phyloP scores from a whole-genome alignment of 2,888 invertebrate species.

The Sinotaia quadrata region DNA sequence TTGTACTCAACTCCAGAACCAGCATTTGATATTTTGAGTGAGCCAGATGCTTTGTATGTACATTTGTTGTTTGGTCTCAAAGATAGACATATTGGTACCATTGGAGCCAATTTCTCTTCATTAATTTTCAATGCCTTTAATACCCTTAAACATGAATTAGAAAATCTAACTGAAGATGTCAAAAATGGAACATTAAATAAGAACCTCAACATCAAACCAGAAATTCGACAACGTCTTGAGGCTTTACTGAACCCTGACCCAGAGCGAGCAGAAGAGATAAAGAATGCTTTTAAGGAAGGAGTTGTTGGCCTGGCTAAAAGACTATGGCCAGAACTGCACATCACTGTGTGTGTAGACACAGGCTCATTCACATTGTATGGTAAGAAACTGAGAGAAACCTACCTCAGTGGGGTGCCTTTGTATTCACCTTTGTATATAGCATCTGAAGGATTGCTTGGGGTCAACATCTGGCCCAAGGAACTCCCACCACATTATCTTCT shows the following conservation, averaged over 20 bases:
- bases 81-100: conserved; percentile 63
- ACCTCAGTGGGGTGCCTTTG: conserved; percentile 50
- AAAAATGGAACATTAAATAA: conserved; percentile 55
- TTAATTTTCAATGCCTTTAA: conserved; percentile 60
- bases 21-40: conserved; percentile 60
- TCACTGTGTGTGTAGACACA: conserved; percentile 58
- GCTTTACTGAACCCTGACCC: conserved; percentile 55
- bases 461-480: conserved; percentile 54
- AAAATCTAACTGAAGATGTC: conserved; percentile 59
- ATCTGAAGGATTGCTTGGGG: conserved; percentile 66
- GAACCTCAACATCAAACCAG: conserved; percentile 52
- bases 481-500: conserved; percentile 61
- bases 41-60: conserved; percentile 66
- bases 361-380: conserved; percentile 65
- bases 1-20: conserved; percentile 64
- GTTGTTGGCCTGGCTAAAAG: conserved; percentile 54
- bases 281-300: conserved; percentile 52
- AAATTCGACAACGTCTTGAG: conserved; percentile 51
- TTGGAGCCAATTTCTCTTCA: conserved; percentile 70
- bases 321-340: conserved; percentile 61
- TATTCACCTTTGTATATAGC: conserved; percentile 69
- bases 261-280: conserved; percentile 60
- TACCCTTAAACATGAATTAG: conserved; percentile 54
- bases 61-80: conserved; percentile 68
- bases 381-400: conserved; percentile 48